Evolutionary conservation across 2,888 invertebrate species (phyloP), one percentile per base, ranked within the genome.

Genomic region (Thereva unica): DNA sequence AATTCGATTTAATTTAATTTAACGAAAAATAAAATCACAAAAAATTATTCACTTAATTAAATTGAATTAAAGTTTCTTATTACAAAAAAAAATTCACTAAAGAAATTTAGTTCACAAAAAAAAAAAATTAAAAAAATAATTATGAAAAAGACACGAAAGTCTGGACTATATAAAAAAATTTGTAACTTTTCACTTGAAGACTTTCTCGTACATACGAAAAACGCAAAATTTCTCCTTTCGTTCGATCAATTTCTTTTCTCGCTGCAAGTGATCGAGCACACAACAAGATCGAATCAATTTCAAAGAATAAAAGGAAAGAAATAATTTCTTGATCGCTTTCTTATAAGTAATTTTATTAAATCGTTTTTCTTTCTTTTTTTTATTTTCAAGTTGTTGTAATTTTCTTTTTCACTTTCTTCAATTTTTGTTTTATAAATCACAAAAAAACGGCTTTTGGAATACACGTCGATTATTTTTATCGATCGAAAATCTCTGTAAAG

Each of bases 141-240:
- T 23, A 23, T 23, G 23, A 23, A 23, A n/a, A 23, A 23, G 23
- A 23, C 23, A 23, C 23, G 23, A 23, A 23, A 23, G 23, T 23
- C 23, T 23, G 23, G 23, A 23, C 23, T 23, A n/a, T 23, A 23
- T 23, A 23, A 41, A 50, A 50, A 34, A n/a, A 9, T 40, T 50
- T 61, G 61, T 41, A 50, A 53, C 42, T 34, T 38, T 64, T 52
- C 64, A 64, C 53, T 35, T 38, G 37, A 37, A 53, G 38, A 35
- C 5, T 12, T 10, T 47, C 52, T 47, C 9, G 9, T 42, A 8
- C 9, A 2, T 42, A 42, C 42, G 5, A 41, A 64, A 57, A 53
- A 53, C 41, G 41, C 53, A 12, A 64, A 64, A 52, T 64, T 64
- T 64, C 64, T 53, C 53, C 53, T 50, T 42, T 23, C 40, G n/a